phyloP scores from a whole-genome alignment of 2,888 invertebrate species.

The Drosophila nr. perissopoda region DNA sequence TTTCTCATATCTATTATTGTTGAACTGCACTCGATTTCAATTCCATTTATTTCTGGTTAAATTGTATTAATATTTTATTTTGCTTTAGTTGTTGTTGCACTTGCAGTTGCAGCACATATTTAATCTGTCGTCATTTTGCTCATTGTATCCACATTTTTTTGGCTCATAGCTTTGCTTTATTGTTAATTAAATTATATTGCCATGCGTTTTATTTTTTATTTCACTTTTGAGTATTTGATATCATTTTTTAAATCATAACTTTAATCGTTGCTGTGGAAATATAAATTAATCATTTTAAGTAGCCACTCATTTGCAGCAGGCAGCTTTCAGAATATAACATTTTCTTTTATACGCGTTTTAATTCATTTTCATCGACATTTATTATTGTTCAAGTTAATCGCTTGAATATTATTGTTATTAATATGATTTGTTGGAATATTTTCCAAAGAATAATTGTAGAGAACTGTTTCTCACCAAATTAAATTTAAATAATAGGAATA shows the following conservation, averaged over 20 bases:
- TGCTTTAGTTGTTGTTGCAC: constrained; percentile 28
- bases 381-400: background rate
- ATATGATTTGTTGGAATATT: background rate
- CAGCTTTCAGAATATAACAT: background rate
- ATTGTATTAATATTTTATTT: constrained; percentile 55
- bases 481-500: background rate
- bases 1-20: constrained; percentile 24
- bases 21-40: constrained; percentile 34
- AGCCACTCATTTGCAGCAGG: constrained; percentile 22
- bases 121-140: constrained; percentile 33
- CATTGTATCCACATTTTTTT: constrained; percentile 25
- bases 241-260: constrained; percentile 39
- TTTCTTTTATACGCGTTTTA: background rate
- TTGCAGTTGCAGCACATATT: constrained; percentile 25
- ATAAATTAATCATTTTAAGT: constrained; percentile 43
- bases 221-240: constrained; percentile 15
- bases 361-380: background rate
- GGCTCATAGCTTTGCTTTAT: constrained; percentile 24
- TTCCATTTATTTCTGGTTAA: constrained; percentile 35
- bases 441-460: background rate
- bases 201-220: constrained; percentile 20
- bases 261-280: constrained; percentile 34
- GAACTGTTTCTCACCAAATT: background rate
- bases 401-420: constrained; percentile 6
- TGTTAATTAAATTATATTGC: constrained; percentile 69